Evolutionary conservation across 2,797 vertebrate species (phyloP), one percentile per base, ranked within the genome.

Genomic region (Gymnopithys bicolor): DNA sequence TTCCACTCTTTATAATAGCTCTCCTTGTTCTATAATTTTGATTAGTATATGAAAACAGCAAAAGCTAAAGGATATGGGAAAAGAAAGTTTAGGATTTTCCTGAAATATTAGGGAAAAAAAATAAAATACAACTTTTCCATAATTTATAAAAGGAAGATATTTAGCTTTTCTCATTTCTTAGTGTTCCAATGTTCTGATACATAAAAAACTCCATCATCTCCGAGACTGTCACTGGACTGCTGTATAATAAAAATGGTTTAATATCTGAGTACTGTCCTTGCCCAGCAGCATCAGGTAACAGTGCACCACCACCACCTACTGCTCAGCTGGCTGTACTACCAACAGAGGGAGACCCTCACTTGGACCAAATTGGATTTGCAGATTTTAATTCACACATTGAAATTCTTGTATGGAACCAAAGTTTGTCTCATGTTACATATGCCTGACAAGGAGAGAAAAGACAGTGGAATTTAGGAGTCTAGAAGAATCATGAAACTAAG

Each of bases 281-380:
- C n/a, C 55, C 37, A 37, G 8, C 8, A 17, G 37, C 76, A 48
- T 49, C 8, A 33, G 76, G 60, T 91, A 83, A 89, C 79, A 91
- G 94, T 94, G 79, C 97, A 95, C 28, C 76, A 97, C 81, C 90
- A 83, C 97, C 96, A 96, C 59, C 97, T 97, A 55, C 94, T 87
- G 97, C 48, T 80, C 76, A 76, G 17, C 25, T 23, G 55, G 11
- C 59, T 93, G 92, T 87, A 97, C 79, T 96, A 53, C 95, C 70
- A 41, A 11, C 24, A 87, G 17, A 60, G 27, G 71, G 19, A 48
- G 21, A 27, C 4, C 5, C 12, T 5, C 15, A 1, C 11, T 27
- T 41, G 11, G n/a, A 16, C 33, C 1, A 0, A 7, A 30, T 15
- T 13, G 32, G 24, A 17, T 74, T 79, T 71, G 56, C 22, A 56